Conservation (phyloP, 2,888 invertebrate species). For the Microplitis manilae region DNA sequence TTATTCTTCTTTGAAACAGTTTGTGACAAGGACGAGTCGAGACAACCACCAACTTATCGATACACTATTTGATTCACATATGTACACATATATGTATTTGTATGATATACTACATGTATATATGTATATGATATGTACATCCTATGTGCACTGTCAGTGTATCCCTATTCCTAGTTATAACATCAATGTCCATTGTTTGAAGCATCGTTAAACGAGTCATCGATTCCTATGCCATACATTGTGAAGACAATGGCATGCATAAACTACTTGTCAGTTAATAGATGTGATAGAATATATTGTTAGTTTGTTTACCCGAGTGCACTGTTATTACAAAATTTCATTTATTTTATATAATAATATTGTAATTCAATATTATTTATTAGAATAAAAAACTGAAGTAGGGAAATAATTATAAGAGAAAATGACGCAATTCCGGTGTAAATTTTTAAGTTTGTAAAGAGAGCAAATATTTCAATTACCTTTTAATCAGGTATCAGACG, state of each 20-base stretch:
- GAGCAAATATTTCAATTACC: neutral
- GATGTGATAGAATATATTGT: neutral
- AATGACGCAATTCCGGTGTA: neutral
- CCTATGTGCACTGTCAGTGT: neutral
- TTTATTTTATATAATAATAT: neutral
- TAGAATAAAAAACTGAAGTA: no score
- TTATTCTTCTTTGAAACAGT: neutral
- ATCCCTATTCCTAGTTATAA: neutral
- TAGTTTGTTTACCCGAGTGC: constrained; percentile 28
- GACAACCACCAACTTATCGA: neutral
- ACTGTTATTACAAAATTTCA: constrained; percentile 19
- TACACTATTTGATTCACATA: neutral
- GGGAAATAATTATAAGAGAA: neutral
- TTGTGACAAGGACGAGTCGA: neutral
- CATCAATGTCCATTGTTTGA: constrained; percentile 29
- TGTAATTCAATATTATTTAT: no score
- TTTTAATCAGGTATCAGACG: neutral
- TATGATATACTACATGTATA: neutral
- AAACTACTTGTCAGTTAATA: constrained; percentile 29
- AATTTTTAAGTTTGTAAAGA: neutral
- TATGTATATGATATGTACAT: neutral
- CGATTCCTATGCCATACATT: constrained; percentile 24
- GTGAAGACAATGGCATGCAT: constrained; percentile 25
- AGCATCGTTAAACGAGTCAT: constrained; percentile 31
- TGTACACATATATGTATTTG: neutral